Evolutionary conservation across 37 sponge, comb jelly and placozoan species (phyloP).

Genomic region (Diacarnus erythraeanus): DNA sequence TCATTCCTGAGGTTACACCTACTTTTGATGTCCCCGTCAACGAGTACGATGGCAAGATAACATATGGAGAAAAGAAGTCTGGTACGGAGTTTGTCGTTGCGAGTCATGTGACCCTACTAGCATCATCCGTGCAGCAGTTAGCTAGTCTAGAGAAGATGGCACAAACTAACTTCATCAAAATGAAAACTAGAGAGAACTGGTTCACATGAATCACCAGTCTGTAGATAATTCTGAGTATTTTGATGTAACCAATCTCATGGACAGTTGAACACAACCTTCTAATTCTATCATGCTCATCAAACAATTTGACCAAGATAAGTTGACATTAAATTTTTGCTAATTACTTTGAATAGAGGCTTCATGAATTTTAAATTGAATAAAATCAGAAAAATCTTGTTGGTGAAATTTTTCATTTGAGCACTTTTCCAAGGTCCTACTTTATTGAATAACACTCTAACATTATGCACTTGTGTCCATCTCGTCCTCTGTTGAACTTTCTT

Average conservation of each 20-base stretch:
- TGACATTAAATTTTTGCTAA: too few species aligned
- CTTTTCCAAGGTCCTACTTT: not conserved
- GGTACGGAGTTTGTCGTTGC: constrained; percentile 21
- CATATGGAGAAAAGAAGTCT: constrained; percentile 80
- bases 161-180: constrained; percentile 79
- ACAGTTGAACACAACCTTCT: too few species aligned
- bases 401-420: not conserved
- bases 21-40: constrained; percentile 69
- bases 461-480: too few species aligned
- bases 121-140: constrained; percentile 75
- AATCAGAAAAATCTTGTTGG: too few species aligned
- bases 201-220: too few species aligned
- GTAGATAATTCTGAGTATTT: too few species aligned
- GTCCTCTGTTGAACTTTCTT: too few species aligned
- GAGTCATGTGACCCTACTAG: constrained; percentile 73
- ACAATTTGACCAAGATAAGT: too few species aligned
- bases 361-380: too few species aligned
- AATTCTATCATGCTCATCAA: too few species aligned
- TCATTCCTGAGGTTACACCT: constrained; percentile 60
- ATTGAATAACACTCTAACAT: not conserved
- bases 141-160: constrained; percentile 73
- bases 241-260: not conserved
- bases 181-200: constrained; percentile 14
- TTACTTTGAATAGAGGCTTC: too few species aligned
- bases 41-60: constrained; percentile 94